Evolutionary conservation across 2,888 invertebrate genomes (phyloP).

Genomic region (Julus scanicus): DNA sequence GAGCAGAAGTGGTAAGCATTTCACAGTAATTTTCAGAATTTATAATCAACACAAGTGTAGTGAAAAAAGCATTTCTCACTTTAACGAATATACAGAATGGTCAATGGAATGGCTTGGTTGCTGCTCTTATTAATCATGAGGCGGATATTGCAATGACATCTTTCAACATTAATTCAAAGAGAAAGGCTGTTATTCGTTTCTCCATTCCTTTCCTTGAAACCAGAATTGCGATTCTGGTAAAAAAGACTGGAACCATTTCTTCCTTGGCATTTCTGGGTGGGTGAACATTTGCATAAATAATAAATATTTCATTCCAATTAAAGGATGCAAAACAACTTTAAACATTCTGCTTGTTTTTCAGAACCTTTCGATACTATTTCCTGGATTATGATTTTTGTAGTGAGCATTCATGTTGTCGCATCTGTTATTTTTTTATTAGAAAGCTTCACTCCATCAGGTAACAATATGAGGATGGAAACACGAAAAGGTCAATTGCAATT

Average conservation of each 20-base stretch:
- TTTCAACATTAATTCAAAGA: not conserved
- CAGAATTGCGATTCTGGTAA: not conserved
- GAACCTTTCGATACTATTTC: not conserved
- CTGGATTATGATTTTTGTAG: not conserved
- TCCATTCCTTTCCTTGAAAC: not conserved
- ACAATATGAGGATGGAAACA: not conserved
- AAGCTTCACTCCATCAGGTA: not conserved
- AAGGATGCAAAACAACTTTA: not conserved
- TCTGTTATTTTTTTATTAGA: not conserved
- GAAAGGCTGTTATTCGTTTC: not conserved
- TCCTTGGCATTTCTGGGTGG: not conserved
- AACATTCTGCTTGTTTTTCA: not conserved
- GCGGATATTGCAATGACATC: not conserved
- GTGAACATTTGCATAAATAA: not conserved
- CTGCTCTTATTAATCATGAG: not conserved
- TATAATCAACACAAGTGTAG: too few species aligned
- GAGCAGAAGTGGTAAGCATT: not conserved
- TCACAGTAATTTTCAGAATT: too few species aligned
- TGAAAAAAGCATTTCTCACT: too few species aligned
- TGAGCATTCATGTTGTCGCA: not conserved
- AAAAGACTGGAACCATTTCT: not conserved
- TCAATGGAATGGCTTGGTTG: not conserved
- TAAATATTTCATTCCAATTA: not conserved
- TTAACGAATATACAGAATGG: not conserved
- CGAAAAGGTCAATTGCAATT: not conserved